Evolutionary conservation across 2,888 invertebrate species (phyloP).

Genomic region (Itoplectis maculator): DNA sequence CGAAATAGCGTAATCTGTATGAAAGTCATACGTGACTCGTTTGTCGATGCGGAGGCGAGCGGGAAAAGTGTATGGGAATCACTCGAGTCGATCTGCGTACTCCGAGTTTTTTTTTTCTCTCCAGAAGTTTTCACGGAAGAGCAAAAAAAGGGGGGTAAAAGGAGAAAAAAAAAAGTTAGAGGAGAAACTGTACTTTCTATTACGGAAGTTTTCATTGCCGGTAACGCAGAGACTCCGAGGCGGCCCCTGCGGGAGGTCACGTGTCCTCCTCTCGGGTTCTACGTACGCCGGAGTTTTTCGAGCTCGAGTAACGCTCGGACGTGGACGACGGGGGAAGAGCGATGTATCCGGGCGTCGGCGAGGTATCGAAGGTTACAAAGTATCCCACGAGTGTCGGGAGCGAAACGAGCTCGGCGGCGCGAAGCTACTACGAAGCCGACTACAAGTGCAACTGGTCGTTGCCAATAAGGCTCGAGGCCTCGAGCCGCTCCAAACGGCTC

Average conservation of each 20-base stretch:
- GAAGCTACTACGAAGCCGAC: constrained; percentile 14
- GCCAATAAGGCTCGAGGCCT: constrained; percentile 47
- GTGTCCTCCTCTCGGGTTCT: neutral
- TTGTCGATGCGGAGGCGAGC: constrained; percentile 30
- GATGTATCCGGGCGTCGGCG: constrained; percentile 2
- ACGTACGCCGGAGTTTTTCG: no score
- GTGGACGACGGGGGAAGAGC: neutral
- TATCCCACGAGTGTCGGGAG: constrained; percentile 21
- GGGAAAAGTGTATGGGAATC: neutral
- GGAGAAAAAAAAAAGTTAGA: constrained; percentile 25
- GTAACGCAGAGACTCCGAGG: neutral
- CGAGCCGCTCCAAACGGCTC: constrained; percentile 24
- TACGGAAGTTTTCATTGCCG: constrained; percentile 54
- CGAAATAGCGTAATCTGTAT: constrained; percentile 24
- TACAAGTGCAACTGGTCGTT: constrained; percentile 61
- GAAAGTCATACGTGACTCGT: constrained; percentile 49
- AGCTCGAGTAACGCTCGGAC: no score
- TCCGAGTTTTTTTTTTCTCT: constrained; percentile 7
- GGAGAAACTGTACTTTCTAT: constrained; percentile 44
- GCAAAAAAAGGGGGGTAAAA: no score
- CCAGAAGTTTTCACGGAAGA: constrained; percentile 20
- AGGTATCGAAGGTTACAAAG: constrained; percentile 45
- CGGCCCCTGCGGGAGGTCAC: neutral
- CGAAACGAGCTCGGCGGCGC: constrained; percentile 1
- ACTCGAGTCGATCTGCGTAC: constrained; percentile 38